Percentiles rank a stretch among this genome's conserved stretches.
Evolutionary conservation across 2,888 invertebrate genomes (phyloP).

Genomic region (Ypsolopha scabrella): DNA sequence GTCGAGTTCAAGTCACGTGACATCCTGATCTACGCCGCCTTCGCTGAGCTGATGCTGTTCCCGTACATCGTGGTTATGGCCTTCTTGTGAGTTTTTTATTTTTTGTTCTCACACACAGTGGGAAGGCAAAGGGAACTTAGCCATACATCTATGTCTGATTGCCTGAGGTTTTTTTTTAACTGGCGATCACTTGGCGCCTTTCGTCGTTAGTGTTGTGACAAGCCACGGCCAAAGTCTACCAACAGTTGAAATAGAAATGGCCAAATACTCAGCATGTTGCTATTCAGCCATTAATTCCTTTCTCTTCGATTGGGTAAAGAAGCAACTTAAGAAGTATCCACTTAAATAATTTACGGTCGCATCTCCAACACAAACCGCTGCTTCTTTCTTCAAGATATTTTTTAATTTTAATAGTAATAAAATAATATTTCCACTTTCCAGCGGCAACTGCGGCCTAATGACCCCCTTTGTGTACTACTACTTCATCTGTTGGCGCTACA

Average conservation of each 20-base stretch:
- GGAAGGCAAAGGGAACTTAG: no score
- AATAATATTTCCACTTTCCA: constrained; percentile 36
- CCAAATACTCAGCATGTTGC: no score
- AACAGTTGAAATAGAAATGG: no score
- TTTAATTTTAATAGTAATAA: neutral
- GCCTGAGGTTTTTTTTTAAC: no score
- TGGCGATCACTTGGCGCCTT: no score
- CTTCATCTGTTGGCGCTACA: constrained; percentile 90
- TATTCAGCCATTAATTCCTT: no score
- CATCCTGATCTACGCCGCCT: constrained; percentile 90
- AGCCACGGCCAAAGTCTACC: no score
- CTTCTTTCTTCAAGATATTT: neutral
- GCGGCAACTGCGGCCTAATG: constrained; percentile 90
- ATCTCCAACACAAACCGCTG: no score
- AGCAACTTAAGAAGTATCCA: no score
- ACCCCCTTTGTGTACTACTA: constrained; percentile 98
- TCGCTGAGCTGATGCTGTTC: constrained; percentile 93
- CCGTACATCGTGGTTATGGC: constrained; percentile 84
- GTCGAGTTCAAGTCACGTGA: constrained; percentile 92
- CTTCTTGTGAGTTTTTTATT: constrained; percentile 88
- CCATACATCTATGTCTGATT: neutral
- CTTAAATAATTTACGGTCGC: no score
- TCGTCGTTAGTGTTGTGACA: no score
- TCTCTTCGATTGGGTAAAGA: no score
- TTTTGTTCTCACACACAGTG: neutral